Evolutionary conservation across 2,113 vertebrate species (phyloP), one percentile per base, ranked within the genome.

Genomic region (Syngnathus scovelli): DNA sequence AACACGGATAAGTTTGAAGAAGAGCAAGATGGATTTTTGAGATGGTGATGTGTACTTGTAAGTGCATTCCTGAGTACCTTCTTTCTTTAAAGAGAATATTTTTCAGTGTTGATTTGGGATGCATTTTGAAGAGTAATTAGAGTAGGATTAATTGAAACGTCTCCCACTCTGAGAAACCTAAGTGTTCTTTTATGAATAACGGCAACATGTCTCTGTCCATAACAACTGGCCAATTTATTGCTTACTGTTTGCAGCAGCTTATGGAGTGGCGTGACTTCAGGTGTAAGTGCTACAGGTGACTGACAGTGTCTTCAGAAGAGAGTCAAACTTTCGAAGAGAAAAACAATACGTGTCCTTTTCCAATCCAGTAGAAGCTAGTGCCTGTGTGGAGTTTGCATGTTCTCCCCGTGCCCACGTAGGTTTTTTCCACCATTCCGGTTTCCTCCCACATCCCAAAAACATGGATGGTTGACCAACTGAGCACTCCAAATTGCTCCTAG

Each of bases 191-290:
- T n/a, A 11, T 56, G 55, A 74, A 78, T 78, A 73, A 64, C 37
- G 61, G 69, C 59, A 70, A 52, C 61, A 70, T 33, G 43, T 76
- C 77, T 19, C 74, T 76, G 62, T 58, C 77, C 75, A 80, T 72
- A 74, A 83, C 80, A 85, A 83, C 78, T n/a, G 70, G 56, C 64
- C 74, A 70, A 75, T 77, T 76, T 74, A 67, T 65, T 69, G 66
- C 71, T 71, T 36, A 10, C 56, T 37, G 69, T 61, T 72, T 68
- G 52, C 27, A 6, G 48, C 75, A 62, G 65, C 64, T 75, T 69
- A 81, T 78, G 75, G 72, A 83, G 77, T 74, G 73, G 76, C 61
- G 51, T 1, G 7, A 67, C 78, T 65, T 66, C 75, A 77, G 61
- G 37, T 56, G 62, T 61, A 69, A 79, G 76, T 67, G 59, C 74